Evolutionary conservation across 2,113 vertebrate genomes (phyloP).

Genomic region (Lophura nycthemera): DNA sequence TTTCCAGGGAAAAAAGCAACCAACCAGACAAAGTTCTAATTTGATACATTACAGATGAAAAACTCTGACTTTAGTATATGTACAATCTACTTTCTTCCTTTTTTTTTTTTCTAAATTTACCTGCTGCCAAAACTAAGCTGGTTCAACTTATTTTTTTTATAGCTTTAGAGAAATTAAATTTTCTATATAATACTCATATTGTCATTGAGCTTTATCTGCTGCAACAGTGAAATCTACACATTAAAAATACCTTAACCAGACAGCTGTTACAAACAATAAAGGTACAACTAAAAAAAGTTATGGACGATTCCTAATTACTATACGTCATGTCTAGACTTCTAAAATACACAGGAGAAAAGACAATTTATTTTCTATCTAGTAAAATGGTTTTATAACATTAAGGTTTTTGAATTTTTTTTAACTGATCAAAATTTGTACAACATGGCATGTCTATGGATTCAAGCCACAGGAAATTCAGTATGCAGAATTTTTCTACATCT

Average conservation of each 20-base stretch:
- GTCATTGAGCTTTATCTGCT: background rate
- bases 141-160: background rate
- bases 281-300: background rate
- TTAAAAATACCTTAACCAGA: background rate
- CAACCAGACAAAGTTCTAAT: background rate
- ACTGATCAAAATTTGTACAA: background rate
- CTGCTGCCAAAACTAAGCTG: background rate
- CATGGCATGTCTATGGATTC: background rate
- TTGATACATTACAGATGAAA: background rate
- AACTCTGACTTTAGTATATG: background rate
- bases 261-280: constrained; percentile 12
- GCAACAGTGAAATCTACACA: background rate
- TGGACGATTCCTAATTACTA: background rate
- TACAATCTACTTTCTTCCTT: background rate
- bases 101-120: background rate
- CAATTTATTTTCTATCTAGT: background rate
- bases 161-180: background rate
- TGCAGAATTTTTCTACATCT: background rate
- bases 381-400: background rate
- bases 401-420: background rate
- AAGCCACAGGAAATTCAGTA: background rate
- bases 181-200: background rate
- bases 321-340: background rate
- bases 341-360: background rate
- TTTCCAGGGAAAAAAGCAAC: background rate